Evolutionary conservation across 2,888 invertebrate species (phyloP).

Genomic region (Tachina fera): DNA sequence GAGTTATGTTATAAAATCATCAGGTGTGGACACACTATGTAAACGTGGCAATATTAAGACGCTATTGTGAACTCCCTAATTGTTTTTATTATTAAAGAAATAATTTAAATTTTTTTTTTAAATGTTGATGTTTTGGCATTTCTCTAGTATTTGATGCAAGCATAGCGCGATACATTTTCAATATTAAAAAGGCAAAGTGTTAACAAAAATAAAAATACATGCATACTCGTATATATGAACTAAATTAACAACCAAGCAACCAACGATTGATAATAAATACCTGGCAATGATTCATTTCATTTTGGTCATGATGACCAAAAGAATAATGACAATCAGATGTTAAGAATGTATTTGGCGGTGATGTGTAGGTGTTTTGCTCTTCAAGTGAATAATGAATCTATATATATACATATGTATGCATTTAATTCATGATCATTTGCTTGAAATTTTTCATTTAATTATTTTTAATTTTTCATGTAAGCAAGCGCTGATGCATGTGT

Average conservation of each 20-base stretch:
- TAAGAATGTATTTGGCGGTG: neutral
- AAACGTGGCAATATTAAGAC: too few species aligned
- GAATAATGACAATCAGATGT: neutral
- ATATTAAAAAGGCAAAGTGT: conserved; percentile 6
- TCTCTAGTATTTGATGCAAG: conserved; percentile 21
- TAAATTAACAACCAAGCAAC: neutral
- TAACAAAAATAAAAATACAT: neutral
- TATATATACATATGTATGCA: too few species aligned
- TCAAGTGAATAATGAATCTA: conserved; percentile 29
- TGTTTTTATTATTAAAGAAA: neutral
- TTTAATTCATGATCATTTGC: conserved; percentile 33
- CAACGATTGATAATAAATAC: neutral
- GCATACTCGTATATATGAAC: too few species aligned
- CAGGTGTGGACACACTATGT: too few species aligned
- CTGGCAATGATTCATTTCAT: conserved; percentile 50
- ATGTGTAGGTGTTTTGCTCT: conserved; percentile 18
- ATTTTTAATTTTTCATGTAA: conserved; percentile 4
- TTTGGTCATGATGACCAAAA: conserved; percentile 27
- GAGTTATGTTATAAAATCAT: too few species aligned
- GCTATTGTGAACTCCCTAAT: too few species aligned
- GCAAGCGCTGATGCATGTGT: neutral
- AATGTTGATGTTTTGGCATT: neutral
- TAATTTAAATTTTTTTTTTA: neutral
- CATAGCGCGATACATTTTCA: conserved; percentile 31
- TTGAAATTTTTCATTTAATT: neutral